These are phyloP conservation scores for Epirrita christyi DNA, from an alignment of 2,888 invertebrate genomes.

Conservation along the genomic window DNA sequence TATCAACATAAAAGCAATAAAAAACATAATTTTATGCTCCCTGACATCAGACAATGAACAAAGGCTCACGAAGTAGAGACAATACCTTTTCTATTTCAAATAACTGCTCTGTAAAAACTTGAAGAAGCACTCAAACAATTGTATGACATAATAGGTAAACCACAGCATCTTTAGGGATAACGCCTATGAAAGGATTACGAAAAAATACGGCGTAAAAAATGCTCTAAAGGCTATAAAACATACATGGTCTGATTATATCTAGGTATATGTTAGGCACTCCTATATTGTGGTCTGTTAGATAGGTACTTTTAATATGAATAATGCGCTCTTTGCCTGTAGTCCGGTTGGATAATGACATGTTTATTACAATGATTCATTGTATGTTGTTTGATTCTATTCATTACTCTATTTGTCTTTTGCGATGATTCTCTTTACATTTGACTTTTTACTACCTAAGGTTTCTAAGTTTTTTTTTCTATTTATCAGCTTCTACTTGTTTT, in stretches of 20 bases:
- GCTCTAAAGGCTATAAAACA: neutral
- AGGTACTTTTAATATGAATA: neutral
- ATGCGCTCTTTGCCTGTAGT: too few species aligned
- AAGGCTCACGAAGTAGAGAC: constrained; percentile 28
- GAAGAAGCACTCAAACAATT: neutral
- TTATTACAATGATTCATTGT: neutral
- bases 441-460: too few species aligned
- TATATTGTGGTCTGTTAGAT: neutral
- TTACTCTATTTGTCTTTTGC: neutral
- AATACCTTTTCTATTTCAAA: constrained; percentile 22
- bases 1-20: constrained; percentile 22
- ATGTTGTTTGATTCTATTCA: neutral
- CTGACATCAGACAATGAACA: constrained; percentile 37
- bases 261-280: too few species aligned
- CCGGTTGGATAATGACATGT: neutral
- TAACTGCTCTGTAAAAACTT: constrained; percentile 10
- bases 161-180: constrained; percentile 14
- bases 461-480: too few species aligned
- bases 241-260: neutral
- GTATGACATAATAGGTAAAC: constrained; percentile 20
- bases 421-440: too few species aligned
- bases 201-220: neutral
- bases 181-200: constrained; percentile 2
- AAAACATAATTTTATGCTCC: constrained; percentile 31
- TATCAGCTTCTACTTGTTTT: too few species aligned